Evolutionary conservation across 2,888 invertebrate genomes (phyloP).

Genomic region (Spodoptera exigua): DNA sequence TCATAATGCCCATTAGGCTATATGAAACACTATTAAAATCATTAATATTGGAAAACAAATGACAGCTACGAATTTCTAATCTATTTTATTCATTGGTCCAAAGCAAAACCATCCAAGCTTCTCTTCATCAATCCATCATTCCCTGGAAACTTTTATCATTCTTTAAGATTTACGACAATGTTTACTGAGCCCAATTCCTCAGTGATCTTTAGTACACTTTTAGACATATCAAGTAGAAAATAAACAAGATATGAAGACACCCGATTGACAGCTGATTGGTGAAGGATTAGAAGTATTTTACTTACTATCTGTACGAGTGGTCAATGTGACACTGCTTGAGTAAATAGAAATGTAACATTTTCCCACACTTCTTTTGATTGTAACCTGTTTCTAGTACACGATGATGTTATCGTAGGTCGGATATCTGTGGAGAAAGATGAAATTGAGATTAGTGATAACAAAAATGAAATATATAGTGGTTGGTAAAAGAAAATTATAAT

Average conservation of each 20-base stretch:
- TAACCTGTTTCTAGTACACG: slow-evolving; percentile 39
- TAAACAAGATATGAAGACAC: slow-evolving; percentile 63
- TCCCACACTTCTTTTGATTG: slow-evolving; percentile 60
- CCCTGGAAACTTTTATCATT: slow-evolving; percentile 24
- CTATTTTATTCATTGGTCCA: no score
- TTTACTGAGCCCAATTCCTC: slow-evolving; percentile 54
- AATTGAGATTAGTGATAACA: background rate
- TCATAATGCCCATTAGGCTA: no score
- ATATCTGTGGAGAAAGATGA: slow-evolving; percentile 20
- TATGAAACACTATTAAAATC: no score
- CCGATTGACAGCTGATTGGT: slow-evolving; percentile 71
- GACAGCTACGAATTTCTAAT: no score
- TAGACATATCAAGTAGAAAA: slow-evolving; percentile 53
- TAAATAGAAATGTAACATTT: slow-evolving; percentile 47
- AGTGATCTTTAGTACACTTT: slow-evolving; percentile 45
- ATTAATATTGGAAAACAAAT: no score
- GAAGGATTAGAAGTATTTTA: slow-evolving; percentile 67
- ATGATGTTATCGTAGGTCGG: slow-evolving; percentile 24
- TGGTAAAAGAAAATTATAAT: no score
- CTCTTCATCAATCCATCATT: slow-evolving; percentile 34
- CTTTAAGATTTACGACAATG: slow-evolving; percentile 39
- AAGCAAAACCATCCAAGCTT: slow-evolving; percentile 18
- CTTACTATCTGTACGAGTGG: slow-evolving; percentile 62
- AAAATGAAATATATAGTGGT: background rate
- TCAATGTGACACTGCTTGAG: slow-evolving; percentile 51